Evolutionary conservation across 2,113 vertebrate species (phyloP), one percentile per base, ranked within the genome.

Genomic region (Diglossa brunneiventris): DNA sequence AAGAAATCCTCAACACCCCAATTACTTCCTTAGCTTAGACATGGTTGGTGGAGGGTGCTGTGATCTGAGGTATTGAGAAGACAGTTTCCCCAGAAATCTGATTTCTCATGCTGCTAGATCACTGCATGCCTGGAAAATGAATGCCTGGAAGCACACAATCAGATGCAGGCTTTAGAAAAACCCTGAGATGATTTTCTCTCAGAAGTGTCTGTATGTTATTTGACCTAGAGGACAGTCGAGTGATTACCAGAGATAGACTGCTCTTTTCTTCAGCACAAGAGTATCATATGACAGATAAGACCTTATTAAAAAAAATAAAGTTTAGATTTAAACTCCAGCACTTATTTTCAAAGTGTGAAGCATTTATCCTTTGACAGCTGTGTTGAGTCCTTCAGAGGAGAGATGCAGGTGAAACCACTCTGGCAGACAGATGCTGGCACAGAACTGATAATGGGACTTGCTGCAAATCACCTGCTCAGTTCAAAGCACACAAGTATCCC

Each of bases 281-380:
- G 52, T 52, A 52, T 86, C 87, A 67, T 42, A 50, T 4, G 47
- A 39, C 47, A 87, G 55, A 42, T 49, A 95, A 37, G 41, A 8
- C 13, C 49, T 89, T 61, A 89, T 58, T 21, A 53, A 83, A 95
- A 84, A 49, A 50, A 42, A 53, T 0, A 46, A 67, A 72, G 30
- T 87, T 68, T 30, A 81, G 55, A 53, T 37, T 22, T 91, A 22
- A 92, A 67, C 70, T 85, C 49, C 63, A 69, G 63, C 11, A 44
- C 46, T 70, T 50, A 81, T 61, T 55, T 90, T 63, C 85, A 76
- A 73, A 89, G 66, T 11, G 31, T 66, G 89, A 85, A 59, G 67
- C 62, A 47, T 73, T 94, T 79, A 83, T 88, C 63, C 44, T 74
- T 62, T 53, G 72, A 91, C 70, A 94, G 58, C 66, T 61, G 69